These are phyloP conservation scores for Gymnocypris eckloni DNA, from an alignment of 2,797 vertebrate species.

Conservation along the genomic window DNA sequence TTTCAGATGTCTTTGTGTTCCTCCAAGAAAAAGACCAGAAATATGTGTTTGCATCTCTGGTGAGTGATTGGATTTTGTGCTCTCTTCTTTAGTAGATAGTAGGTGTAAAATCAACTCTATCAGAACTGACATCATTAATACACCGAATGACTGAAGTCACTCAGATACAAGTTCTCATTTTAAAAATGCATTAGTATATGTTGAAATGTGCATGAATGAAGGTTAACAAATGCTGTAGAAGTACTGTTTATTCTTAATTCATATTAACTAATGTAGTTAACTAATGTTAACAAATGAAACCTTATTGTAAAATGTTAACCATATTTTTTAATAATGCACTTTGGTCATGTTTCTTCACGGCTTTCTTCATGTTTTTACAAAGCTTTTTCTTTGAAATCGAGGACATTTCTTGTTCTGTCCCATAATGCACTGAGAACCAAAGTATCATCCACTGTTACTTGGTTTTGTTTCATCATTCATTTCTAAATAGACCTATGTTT, in stretches of 20 bases:
- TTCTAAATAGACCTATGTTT: neutral
- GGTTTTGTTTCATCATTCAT: neutral
- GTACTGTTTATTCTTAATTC: neutral
- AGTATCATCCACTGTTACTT: neutral
- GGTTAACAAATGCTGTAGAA: neutral
- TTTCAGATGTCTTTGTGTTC: conserved; percentile 92
- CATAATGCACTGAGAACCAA: neutral
- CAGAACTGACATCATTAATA: no score
- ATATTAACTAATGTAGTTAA: neutral
- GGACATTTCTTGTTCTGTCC: neutral
- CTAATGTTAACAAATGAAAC: neutral
- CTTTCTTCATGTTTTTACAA: neutral
- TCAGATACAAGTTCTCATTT: neutral
- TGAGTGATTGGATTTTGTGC: conserved; percentile 70
- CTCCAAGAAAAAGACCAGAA: conserved; percentile 99
- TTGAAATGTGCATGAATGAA: neutral
- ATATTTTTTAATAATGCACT: neutral
- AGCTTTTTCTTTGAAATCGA: neutral
- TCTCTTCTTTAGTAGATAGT: neutral
- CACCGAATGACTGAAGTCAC: neutral
- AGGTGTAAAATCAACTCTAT: neutral
- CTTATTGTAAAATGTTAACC: neutral
- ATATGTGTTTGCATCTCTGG: conserved; percentile 93
- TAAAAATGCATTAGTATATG: neutral
- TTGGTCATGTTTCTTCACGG: neutral